Evolutionary conservation across 1,140 invertebrate genomes (phyloP), one percentile per base, ranked within the genome.

Genomic region (Drosophila rufa): DNA sequence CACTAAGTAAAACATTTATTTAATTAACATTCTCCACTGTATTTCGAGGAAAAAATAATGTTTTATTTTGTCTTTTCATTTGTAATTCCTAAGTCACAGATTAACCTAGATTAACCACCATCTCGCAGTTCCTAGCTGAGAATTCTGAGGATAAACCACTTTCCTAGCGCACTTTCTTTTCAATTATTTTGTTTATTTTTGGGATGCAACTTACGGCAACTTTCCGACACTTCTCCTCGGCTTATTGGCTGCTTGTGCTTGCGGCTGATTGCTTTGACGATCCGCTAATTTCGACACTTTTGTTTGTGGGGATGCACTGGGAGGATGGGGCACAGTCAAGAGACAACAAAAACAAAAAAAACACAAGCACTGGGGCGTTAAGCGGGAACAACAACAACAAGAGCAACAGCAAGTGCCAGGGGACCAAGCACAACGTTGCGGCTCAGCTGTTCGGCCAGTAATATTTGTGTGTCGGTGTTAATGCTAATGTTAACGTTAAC

Each of bases 251-350:
- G 17, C 36, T 50, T 8, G 19, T 22, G 15, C 8, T 43, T 53
- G 17, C 8, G 19, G 4, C 4, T 56, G 8, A 40, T 56, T 56
- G 36, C 8, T 40, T 56, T 56, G 36, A 56, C 36, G 36, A 56
- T 56, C 66, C 36, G 69, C 51, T 48, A 71, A 71, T 73, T 73
- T 36, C 47, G 17, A 42, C 69, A 71, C 69, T 71, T 73, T 71
- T 71, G 3, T 47, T 71, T 71, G 14, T 40, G 36, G 19, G 19
- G 36, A 40, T 40, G 53, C 53, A 56, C 33, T 55, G 19, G 33
- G 19, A 0, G 40, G 15, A 40, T 12, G 15, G n/a, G 50, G 12
- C 53, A 56, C 53, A 40, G 33, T 40, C 53, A 36, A 36, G 3
- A 11, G 8, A 36, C 33, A 36, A 56, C 53, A 56, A 19, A 36